Evolutionary conservation across 2,797 vertebrate genomes (phyloP), one percentile per base, ranked within the genome.

Genomic region (Sebastiscus albofasciatus): DNA sequence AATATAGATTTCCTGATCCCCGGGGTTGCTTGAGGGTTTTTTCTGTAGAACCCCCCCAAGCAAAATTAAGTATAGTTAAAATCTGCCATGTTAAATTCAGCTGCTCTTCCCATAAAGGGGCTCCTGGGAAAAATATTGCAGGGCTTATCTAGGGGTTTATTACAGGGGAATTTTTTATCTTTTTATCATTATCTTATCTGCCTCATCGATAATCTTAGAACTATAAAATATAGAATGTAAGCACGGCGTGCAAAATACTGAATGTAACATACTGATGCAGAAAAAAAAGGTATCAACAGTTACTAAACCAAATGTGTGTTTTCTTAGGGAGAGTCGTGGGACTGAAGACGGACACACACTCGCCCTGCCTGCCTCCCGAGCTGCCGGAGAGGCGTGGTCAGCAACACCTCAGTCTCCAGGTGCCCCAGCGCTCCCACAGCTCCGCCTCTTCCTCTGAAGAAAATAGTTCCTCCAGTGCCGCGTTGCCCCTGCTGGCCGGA

Each of bases 381-480:
- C 93, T 97, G 76, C 97, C 97, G 69, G 94, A 97, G 54, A 93
- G 93, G 52, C 93, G 92, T 7, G 88, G 84, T 39, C 95, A 96
- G 61, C 97, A 97, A 27, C 97, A 96, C 76, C 94, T 99, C 34
- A 98, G 97, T 84, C 96, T 99, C 3, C 97, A 98, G 87, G 98
- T 99, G 11, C 98, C 98, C 0, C 91, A 96, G 20, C 96, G 97
- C 60, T 97, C 97, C 71, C 98, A 99, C 61, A 99, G 98, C 89
- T 99, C 98, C 0, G 97, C 98, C 1, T 98, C 98, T 0, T 99
- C 98, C 34, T 99, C 97, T 0, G 98, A 99, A 79, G 98, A 99
- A 82, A 99, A 97, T 2, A 99, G 98, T 77, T 97, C 97, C 27
- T 99, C 97, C 31, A 99, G 98, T 46, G 98, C 98, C 16, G 98